Evolutionary conservation across 2,113 vertebrate genomes (phyloP).

Genomic region (Corvus moneduloides): DNA sequence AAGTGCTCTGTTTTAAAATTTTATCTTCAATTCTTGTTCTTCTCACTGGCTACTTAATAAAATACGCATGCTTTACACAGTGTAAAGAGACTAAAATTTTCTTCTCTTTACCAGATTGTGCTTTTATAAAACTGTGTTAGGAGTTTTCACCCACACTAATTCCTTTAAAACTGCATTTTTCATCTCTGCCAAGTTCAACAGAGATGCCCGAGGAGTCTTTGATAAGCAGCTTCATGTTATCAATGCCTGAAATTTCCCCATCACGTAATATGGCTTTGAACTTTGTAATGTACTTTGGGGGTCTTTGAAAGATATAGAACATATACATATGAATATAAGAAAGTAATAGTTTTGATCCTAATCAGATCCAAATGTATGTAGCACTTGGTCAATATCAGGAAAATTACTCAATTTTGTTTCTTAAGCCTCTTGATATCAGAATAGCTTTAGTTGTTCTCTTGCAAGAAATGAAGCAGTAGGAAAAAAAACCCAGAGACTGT

Average conservation of each 20-base stretch:
- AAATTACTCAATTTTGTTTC: background rate
- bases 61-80: background rate
- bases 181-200: background rate
- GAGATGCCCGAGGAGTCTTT: background rate
- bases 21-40: background rate
- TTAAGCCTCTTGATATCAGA: background rate
- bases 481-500: fast-evolving
- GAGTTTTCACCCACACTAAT: background rate
- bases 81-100: background rate
- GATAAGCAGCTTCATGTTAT: background rate
- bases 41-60: background rate
- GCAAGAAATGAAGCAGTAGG: background rate
- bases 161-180: background rate
- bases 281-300: background rate
- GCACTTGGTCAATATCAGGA: background rate
- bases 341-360: background rate
- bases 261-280: background rate
- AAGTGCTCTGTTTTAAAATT: background rate
- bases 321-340: background rate
- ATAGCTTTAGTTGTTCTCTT: background rate
- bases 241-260: background rate
- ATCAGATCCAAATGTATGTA: background rate
- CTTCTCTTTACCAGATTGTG: background rate
- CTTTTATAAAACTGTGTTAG: background rate
- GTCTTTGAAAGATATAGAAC: background rate